Percentiles rank a stretch among this genome's conserved stretches.
Evolutionary conservation across 2,797 vertebrate species (phyloP).

Genomic region (Rallus crepitans): DNA sequence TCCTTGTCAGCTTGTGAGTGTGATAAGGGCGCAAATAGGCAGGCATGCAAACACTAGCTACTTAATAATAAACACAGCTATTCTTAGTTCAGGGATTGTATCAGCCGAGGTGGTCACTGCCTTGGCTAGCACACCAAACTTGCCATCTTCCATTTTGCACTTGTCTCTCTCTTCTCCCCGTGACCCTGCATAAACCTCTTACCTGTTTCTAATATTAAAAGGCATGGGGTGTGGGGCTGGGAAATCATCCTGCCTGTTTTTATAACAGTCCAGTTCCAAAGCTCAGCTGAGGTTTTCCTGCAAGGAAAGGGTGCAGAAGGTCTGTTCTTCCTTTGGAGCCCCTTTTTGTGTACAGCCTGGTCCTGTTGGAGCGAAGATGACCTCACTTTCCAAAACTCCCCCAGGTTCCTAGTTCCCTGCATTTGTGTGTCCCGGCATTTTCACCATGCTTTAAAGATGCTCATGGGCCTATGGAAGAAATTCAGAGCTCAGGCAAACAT

Average conservation of each 20-base stretch:
- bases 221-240: fast-evolving
- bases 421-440: neutral
- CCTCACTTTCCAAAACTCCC: neutral
- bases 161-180: neutral
- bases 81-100: neutral
- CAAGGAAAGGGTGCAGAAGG: neutral
- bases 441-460: neutral
- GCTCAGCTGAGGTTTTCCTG: neutral
- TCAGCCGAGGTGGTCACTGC: neutral
- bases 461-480: neutral
- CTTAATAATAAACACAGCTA: neutral
- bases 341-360: neutral
- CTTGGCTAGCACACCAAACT: neutral
- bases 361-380: neutral
- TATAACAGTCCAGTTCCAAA: neutral
- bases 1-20: constrained; percentile 7
- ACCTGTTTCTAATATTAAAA: neutral
- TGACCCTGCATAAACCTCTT: neutral
- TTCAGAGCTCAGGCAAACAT: neutral
- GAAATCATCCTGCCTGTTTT: neutral
- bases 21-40: constrained; percentile 22
- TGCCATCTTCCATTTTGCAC: neutral
- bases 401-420: neutral
- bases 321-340: neutral
- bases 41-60: neutral